Conservation (phyloP, 2,113 vertebrate genomes). For the Ellobius talpinus region DNA sequence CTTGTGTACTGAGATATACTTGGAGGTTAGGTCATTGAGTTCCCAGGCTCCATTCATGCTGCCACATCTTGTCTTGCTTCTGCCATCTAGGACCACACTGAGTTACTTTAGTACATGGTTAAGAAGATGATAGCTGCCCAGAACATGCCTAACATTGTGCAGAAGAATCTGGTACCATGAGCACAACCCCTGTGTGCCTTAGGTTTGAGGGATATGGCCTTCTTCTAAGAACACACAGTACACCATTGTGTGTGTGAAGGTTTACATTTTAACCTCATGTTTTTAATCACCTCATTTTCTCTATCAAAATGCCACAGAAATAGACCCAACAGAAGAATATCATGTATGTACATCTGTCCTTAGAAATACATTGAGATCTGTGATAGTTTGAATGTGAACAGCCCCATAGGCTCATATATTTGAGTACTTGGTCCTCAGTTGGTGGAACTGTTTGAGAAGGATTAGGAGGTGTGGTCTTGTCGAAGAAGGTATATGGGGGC, state of each 20-base stretch:
- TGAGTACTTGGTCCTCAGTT: not conserved
- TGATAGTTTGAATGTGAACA: not conserved
- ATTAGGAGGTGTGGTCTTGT: not conserved
- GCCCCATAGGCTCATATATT: no score
- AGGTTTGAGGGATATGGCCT: not conserved
- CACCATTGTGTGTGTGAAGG: not conserved
- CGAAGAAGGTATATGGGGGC: accelerated
- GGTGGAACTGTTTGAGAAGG: not conserved
- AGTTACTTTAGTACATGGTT: not conserved
- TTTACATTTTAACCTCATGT: not conserved
- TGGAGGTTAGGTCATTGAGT: not conserved
- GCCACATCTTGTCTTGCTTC: not conserved
- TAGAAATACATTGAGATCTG: not conserved
- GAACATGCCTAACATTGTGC: not conserved
- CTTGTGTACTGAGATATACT: no score
- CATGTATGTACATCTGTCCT: not conserved
- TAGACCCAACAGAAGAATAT: not conserved
- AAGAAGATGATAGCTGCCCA: not conserved
- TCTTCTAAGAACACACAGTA: not conserved
- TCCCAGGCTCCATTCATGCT: not conserved
- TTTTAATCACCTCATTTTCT: not conserved
- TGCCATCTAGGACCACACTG: not conserved
- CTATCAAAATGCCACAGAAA: not conserved
- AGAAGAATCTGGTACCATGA: not conserved
- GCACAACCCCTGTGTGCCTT: accelerated